A percentile compares a stretch with the other conserved stretches of the same genome.
These are phyloP conservation scores for Plutella xylostella DNA, from an alignment of 2,888 invertebrate genomes.

Conservation along the genomic window DNA sequence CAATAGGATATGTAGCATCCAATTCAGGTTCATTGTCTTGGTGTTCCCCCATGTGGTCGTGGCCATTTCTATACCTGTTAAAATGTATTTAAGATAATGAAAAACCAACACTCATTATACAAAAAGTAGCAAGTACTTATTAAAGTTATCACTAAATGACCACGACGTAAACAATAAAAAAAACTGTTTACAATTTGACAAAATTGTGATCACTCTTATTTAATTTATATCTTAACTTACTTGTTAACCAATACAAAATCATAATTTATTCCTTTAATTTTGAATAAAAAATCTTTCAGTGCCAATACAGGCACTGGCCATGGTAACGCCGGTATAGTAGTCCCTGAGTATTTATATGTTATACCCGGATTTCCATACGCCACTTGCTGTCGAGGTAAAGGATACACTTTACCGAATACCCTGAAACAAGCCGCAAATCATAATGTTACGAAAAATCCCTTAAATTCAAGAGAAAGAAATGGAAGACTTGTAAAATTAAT, in stretches of 20 bases:
- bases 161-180: too few relatives aligned
- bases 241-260: conserved; percentile 77
- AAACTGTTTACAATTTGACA: too few relatives aligned
- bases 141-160: too few relatives aligned
- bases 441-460: not conserved
- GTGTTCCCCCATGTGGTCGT: conserved; percentile 79
- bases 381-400: conserved; percentile 76
- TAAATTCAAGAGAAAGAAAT: too few relatives aligned
- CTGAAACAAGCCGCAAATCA: conserved; percentile 29
- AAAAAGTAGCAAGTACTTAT: too few relatives aligned
- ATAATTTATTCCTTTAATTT: conserved; percentile 65
- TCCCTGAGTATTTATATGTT: conserved; percentile 74
- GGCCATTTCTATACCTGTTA: conserved; percentile 76
- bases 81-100: too few relatives aligned
- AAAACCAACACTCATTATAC: too few relatives aligned
- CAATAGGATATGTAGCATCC: conserved; percentile 71
- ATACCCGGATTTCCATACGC: conserved; percentile 76
- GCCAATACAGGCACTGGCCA: conserved; percentile 68
- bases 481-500: too few relatives aligned
- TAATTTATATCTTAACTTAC: too few relatives aligned
- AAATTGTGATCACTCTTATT: too few relatives aligned
- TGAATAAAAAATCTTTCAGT: conserved; percentile 59
- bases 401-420: conserved; percentile 75
- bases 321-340: conserved; percentile 71
- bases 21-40: conserved; percentile 78